Percentiles rank a stretch among this genome's conserved stretches.
Evolutionary conservation across 1,140 invertebrate genomes (phyloP).

Genomic region (Drosophila kikkawai): DNA sequence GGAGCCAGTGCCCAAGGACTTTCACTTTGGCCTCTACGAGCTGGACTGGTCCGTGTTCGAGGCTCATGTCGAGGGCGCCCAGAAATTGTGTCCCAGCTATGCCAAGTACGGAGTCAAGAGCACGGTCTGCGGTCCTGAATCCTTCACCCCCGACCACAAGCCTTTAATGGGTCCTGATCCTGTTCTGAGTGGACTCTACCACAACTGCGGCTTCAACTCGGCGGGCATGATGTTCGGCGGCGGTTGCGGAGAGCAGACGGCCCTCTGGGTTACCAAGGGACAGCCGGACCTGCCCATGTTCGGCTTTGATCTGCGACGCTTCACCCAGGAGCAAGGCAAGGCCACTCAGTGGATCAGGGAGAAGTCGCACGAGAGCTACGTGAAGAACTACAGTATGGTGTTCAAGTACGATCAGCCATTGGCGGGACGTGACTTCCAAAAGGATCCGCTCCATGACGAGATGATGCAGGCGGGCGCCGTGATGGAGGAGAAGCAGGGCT

Average conservation of each 20-base stretch:
- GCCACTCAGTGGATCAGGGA: constrained; percentile 91
- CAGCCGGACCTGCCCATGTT: constrained; percentile 94
- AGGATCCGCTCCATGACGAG: constrained; percentile 89
- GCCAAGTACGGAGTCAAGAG: constrained; percentile 92
- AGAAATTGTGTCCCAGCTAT: constrained; percentile 90
- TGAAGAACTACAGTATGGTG: constrained; percentile 93
- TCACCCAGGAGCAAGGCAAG: constrained; percentile 89
- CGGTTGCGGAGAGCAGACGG: constrained; percentile 93
- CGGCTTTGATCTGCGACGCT: constrained; percentile 92
- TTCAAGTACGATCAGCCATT: constrained; percentile 94
- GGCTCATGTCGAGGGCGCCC: constrained; percentile 90
- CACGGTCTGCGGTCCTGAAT: constrained; percentile 94
- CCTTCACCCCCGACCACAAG: constrained; percentile 96
- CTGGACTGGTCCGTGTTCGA: constrained; percentile 94
- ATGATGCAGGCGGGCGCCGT: constrained; percentile 87
- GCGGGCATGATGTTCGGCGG: constrained; percentile 96
- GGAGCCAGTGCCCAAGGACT: constrained; percentile 91
- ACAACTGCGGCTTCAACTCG: constrained; percentile 95
- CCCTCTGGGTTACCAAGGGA: constrained; percentile 93
- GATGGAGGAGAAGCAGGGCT: constrained; percentile 94
- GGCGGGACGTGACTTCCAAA: constrained; percentile 91
- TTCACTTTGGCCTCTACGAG: constrained; percentile 93
- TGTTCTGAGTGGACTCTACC: constrained; percentile 87
- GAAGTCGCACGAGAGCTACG: constrained; percentile 94
- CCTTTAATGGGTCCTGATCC: constrained; percentile 89